Base-by-base conservation (phyloP, 2,113 vertebrate species). In the Leptobrachium ailaonicum region DNA sequence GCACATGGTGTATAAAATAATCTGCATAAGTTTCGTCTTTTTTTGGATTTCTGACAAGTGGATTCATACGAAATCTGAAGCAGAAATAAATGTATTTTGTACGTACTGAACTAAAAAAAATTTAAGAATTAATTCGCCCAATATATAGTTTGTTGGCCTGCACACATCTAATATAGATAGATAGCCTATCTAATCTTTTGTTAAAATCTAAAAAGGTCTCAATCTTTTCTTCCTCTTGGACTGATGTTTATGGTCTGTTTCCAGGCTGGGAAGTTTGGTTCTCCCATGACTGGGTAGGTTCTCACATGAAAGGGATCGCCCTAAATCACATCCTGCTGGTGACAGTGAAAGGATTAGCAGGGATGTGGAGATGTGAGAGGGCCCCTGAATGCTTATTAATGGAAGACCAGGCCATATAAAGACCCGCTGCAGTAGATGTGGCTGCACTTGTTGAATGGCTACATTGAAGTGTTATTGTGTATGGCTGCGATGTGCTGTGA, bases 361-460 rank as follows among this genome's bases (percentile, higher is more conserved):
- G 78, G 71, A 80, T 67, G 67, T 80, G 71, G 66, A 80, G 78
- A 41, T 74, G 41, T 68, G 56, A 74, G 78, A 68, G 9, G 53
- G 53, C 56, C 47, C 47, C 20, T 72, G 20, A 72, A 54, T 13
- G n/a, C 70, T 41, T 74, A 80, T 74, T 80, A 54, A 80, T 73
- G 63, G 47, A 56, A 72, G 70, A 45, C 64, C 60, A 50, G 42
- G 73, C 44, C 63, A 73, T 79, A 66, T 79, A 63, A 80, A 68
- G 78, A 80, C 40, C 47, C 9, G 71, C 41, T 73, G 50, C 71
- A 67, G 71, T 80, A 67, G 74, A 80, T 80, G 60, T 60, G 63
- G 78, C 56, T 74, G 78, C 71, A 80, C 78, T 80, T 80, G 78
- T 80, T 80, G 78, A 80, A 80, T 80, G 73, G 78, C 60, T n/a